Base-by-base conservation (phyloP, 2,113 vertebrate genomes). In the Mustelus asterias region DNA sequence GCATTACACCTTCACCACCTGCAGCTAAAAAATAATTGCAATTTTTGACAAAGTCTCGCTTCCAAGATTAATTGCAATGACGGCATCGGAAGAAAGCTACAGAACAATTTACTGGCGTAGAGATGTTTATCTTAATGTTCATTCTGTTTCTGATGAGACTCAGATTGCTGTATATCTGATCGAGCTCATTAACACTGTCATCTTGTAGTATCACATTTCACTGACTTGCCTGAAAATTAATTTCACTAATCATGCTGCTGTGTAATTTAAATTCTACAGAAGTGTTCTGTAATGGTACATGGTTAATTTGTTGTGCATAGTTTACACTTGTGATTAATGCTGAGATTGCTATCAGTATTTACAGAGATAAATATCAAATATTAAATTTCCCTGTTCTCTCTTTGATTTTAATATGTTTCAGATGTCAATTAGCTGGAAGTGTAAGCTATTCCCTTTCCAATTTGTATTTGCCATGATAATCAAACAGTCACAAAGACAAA, bases 271-370 rank as follows among this genome's bases (percentile, higher is more conserved):
- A 93, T 93, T 65, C 89, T 37, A 58, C 60, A 65, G n/a, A 93
- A 67, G 60, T n/a, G 33, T 92, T 90, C 63, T 93, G n/a, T 37
- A 93, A 93, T 93, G 60, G 60, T 93, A 93, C 60, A 93, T 20
- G 63, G 60, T 93, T 93, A 93, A 93, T 93, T 65, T 65, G 89
- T 67, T 65, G n/a, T 93, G 33, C 89, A 22, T 93, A 93, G 63
- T 67, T 93, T 93, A 63, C 33, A 37, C 60, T n/a, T 33, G 89
- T 65, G 89, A 65, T 67, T 93, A n/a, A 93, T 93, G 60, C 89
- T 65, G 16, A 37, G 89, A 93, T 93, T 93, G 89, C n/a, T 20
- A 65, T 67, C 8, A 0, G 26, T 93, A 65, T 93, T 65, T 41
- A 33, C 60, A 37, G 58, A 93, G 60, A 63, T 93, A 65, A 93